Percentiles rank a stretch among this genome's conserved stretches.
phyloP scores from a whole-genome alignment of 2,113 vertebrate genomes.

The Labeo catla region DNA sequence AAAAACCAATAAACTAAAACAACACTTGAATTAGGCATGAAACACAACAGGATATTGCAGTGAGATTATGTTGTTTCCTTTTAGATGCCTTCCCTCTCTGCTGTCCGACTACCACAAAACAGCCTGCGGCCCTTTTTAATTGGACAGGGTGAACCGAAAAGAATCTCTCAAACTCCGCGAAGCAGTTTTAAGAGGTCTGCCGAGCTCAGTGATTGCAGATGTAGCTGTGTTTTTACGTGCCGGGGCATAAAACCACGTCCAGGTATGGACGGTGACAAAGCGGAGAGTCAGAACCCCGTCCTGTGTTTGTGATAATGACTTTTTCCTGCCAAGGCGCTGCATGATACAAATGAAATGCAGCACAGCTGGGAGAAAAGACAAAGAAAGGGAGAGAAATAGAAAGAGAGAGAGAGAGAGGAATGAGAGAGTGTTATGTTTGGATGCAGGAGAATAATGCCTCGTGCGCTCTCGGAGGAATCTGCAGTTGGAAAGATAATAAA shows the following conservation, averaged over 20 bases:
- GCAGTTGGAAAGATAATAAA: slow-evolving; percentile 93
- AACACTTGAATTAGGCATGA: slow-evolving; percentile 88
- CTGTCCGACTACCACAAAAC: slow-evolving; percentile 66
- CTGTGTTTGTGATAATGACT: slow-evolving; percentile 71
- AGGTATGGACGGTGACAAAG: slow-evolving; percentile 66
- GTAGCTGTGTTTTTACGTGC: slow-evolving; percentile 48
- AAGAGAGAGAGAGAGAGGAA: slow-evolving; percentile 36
- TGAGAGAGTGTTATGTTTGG: slow-evolving; percentile 81
- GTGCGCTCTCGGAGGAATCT: slow-evolving; percentile 85
- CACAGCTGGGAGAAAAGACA: slow-evolving; percentile 78
- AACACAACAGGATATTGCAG: slow-evolving; percentile 99
- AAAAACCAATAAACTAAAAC: slow-evolving; percentile 95
- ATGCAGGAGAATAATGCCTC: slow-evolving; percentile 79
- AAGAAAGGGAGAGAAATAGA: slow-evolving; percentile 35
- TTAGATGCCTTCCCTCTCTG: slow-evolving; percentile 75
- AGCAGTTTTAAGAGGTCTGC: slow-evolving; percentile 55
- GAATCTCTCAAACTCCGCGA: slow-evolving; percentile 55
- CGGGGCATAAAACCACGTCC: slow-evolving; percentile 58
- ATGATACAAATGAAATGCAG: slow-evolving; percentile 83
- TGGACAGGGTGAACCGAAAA: slow-evolving; percentile 58
- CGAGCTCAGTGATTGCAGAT: slow-evolving; percentile 55
- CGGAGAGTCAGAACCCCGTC: slow-evolving; percentile 56
- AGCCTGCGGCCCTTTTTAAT: slow-evolving; percentile 68
- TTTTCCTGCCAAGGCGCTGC: slow-evolving; percentile 73
- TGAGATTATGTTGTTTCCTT: slow-evolving; percentile 95